These are phyloP conservation scores for Ascidia mentula DNA, from an alignment of 23 tunicate genomes.

Conservation along the genomic window DNA sequence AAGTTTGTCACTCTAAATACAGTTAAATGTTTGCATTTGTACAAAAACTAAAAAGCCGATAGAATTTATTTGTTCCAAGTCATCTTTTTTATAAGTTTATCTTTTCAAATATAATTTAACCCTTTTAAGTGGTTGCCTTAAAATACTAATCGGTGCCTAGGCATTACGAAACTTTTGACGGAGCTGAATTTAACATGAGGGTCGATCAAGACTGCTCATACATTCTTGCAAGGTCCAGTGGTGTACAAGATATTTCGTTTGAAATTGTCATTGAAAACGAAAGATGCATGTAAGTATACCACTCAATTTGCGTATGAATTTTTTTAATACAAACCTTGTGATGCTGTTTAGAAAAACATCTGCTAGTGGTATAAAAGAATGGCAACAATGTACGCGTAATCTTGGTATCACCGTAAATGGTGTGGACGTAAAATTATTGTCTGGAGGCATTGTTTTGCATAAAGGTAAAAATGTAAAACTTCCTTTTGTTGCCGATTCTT, in stretches of 20 bases:
- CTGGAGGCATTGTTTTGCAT: conserved; percentile 89
- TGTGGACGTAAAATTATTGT: conserved; percentile 55
- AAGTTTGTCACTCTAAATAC: too few relatives aligned
- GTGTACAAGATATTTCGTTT: conserved; percentile 72
- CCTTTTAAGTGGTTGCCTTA: not conserved
- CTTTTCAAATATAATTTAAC: too few relatives aligned
- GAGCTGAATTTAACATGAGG: conserved; percentile 83
- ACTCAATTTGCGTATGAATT: not conserved
- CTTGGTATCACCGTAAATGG: conserved; percentile 90
- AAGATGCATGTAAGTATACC: conserved; percentile 75
- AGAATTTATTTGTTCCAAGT: too few relatives aligned
- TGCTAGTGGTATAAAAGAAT: conserved; percentile 59
- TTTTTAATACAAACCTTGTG: too few relatives aligned
- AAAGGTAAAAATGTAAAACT: conserved; percentile 66
- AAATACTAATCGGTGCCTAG: conserved; percentile 10
- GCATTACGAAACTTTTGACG: conserved; percentile 98
- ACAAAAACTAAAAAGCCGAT: too few relatives aligned
- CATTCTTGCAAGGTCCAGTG: conserved; percentile 88
- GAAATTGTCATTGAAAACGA: conserved; percentile 92
- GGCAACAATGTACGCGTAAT: conserved; percentile 82
- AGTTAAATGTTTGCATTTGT: too few relatives aligned
- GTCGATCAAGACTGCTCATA: conserved; percentile 98
- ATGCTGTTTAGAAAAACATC: conserved; percentile 30
- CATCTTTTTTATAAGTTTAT: too few relatives aligned
- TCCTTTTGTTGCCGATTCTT: conserved; percentile 70